Evolutionary conservation across 2,113 vertebrate species (phyloP).

Genomic region (Hymenochirus boettgeri): DNA sequence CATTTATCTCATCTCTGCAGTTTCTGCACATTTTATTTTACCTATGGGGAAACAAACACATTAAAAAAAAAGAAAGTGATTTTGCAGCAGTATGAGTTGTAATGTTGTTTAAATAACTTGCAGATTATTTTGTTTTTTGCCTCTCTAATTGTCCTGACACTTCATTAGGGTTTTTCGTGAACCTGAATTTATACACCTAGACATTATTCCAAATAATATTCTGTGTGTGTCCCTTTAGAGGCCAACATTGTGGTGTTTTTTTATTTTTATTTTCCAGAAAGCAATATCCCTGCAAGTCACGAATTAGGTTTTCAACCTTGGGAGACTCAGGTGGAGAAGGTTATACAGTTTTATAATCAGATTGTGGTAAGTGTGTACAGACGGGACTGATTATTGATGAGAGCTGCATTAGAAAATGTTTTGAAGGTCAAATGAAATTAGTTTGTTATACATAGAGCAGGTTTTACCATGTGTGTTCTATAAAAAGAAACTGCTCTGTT

Average conservation of each 20-base stretch:
- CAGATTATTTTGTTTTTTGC: too few relatives aligned
- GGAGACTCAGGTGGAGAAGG: constrained; percentile 51
- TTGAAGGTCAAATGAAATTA: too few relatives aligned
- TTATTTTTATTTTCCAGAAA: constrained; percentile 49
- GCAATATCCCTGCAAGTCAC: constrained; percentile 41
- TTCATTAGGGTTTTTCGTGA: constrained; percentile 14
- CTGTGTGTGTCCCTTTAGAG: constrained; percentile 6
- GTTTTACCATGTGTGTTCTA: too few relatives aligned
- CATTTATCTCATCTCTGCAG: constrained; percentile 20
- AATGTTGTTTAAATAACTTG: constrained; percentile 17
- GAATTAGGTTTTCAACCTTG: constrained; percentile 49
- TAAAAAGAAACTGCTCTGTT: too few relatives aligned
- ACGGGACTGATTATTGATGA: background rate
- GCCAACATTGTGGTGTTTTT: constrained; percentile 5
- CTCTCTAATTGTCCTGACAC: constrained; percentile 1
- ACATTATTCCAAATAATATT: background rate
- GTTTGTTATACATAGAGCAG: too few relatives aligned
- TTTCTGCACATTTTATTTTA: constrained; percentile 16
- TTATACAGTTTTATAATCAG: constrained; percentile 52
- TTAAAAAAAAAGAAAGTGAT: constrained; percentile 20
- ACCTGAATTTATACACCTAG: background rate
- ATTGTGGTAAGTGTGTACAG: constrained; percentile 47
- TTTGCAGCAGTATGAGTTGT: constrained; percentile 1
- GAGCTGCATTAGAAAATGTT: background rate
- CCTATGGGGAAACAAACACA: background rate